phyloP scores from a whole-genome alignment of 2,113 vertebrate genomes.

The Ophiodon elongatus region DNA sequence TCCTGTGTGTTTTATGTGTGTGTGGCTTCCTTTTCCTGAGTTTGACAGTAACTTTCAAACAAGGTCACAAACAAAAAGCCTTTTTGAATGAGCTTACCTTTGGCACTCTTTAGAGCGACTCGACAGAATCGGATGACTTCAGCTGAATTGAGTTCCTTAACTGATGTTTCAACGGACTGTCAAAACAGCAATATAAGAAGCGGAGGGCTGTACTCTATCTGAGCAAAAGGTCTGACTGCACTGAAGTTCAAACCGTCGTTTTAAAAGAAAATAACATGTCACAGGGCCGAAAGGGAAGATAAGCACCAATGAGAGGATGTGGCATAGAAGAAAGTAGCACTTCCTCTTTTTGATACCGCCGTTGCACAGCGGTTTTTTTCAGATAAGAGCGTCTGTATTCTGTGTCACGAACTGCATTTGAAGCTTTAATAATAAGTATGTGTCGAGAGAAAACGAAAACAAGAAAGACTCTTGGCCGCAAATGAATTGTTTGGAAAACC shows the following conservation, averaged over 20 bases:
- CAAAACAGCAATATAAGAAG: slow-evolving; percentile 43
- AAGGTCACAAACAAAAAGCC: slow-evolving; percentile 55
- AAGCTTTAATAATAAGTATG: slow-evolving; percentile 33
- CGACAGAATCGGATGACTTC: slow-evolving; percentile 38
- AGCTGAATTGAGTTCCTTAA: slow-evolving; percentile 48
- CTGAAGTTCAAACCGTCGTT: slow-evolving; percentile 37
- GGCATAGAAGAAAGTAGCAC: slow-evolving; percentile 42
- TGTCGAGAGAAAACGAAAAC: slow-evolving; percentile 12
- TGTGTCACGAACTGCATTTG: slow-evolving; percentile 26
- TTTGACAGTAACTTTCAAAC: slow-evolving; percentile 73
- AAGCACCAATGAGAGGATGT: slow-evolving; percentile 66
- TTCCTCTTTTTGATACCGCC: slow-evolving; percentile 69
- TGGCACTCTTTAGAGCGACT: slow-evolving; percentile 36
- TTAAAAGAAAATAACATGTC: slow-evolving; percentile 51
- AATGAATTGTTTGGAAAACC: slow-evolving; percentile 53
- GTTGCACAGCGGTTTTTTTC: slow-evolving; percentile 4
- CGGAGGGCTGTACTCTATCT: slow-evolving; percentile 17
- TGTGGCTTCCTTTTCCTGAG: slow-evolving; percentile 60
- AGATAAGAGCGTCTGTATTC: slow-evolving; percentile 36
- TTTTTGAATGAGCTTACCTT: slow-evolving; percentile 76
- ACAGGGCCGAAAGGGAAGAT: slow-evolving; percentile 43
- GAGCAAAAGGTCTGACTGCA: slow-evolving; percentile 28
- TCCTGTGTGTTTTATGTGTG: slow-evolving; percentile 39
- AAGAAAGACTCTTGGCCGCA: slow-evolving; percentile 19
- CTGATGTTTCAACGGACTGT: slow-evolving; percentile 43